Evolutionary conservation across 2,888 invertebrate genomes (phyloP), one percentile per base, ranked within the genome.

Genomic region (Zhuqinia jingwanae): DNA sequence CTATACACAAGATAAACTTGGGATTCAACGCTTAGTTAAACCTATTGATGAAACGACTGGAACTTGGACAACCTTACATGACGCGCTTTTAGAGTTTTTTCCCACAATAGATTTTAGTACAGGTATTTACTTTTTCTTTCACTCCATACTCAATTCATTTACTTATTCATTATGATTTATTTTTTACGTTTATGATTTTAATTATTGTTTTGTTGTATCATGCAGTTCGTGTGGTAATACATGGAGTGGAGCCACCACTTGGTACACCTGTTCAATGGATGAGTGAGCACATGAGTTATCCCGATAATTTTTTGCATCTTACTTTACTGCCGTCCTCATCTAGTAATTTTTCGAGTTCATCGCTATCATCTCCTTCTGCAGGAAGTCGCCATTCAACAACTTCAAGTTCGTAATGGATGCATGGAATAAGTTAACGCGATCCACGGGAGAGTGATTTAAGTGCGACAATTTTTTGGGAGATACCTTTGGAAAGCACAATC

Each of bases 221-320:
- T 95, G 80, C 93, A 96, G 96, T 95, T 88, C 94, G 94, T 91
- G 93, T 96, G 68, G 94, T 96, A 91, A 97, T 97, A 30, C 99
- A 99, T 93, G 99, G 99, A 25, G 95, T 99, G 91, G 94, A 95
- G 90, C 95, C 97, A 80, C 97, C 98, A 1, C 92, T 95, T 88
- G 97, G 98, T 89, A 97, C 98, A 11, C 98, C 99, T 13, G 92
- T 99, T 11, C 97, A 98, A 92, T 99, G 99, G 99, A 95, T 99
- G 93, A 97, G 98, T 25, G 98, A 99, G 93, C 99, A 99, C 93
- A 94, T 99, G 92, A 98, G 98, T 92, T 98, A 99, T 93, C 98
- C 99, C 0, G 99, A 99, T 93, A 99, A 99, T 93, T 99, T 99
- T 93, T 93, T 99, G 89, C 99, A 99, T 94, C 94, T 99, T 91